Evolutionary conservation across 92 coral and sea anemone species (phyloP).

Genomic region (Hydrozoanthus gracilis): DNA sequence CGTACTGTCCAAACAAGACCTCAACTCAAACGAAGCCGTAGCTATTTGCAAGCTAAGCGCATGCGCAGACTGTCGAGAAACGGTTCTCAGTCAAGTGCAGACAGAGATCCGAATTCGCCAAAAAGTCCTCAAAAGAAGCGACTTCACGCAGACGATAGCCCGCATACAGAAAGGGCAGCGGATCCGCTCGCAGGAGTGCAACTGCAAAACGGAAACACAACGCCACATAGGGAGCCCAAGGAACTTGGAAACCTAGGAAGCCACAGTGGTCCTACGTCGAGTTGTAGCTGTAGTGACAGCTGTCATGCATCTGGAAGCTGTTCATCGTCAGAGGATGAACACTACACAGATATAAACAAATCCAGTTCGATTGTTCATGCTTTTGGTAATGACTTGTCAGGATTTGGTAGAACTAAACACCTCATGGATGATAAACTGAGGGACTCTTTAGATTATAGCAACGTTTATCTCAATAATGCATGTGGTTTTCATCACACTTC

Average conservation of each 20-base stretch:
- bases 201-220: background rate
- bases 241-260: conserved; percentile 15
- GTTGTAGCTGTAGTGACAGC: conserved; percentile 60
- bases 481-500: conserved; percentile 28
- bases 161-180: conserved; percentile 20
- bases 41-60: conserved; percentile 53
- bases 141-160: conserved; percentile 41
- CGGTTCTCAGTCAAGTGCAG: conserved; percentile 71
- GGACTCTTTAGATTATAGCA: background rate
- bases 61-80: conserved; percentile 55
- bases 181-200: conserved; percentile 29
- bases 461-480: conserved; percentile 6
- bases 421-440: conserved; percentile 2
- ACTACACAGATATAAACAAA: conserved; percentile 7
- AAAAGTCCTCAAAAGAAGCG: conserved; percentile 54
- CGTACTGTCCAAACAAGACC: conserved; percentile 40
- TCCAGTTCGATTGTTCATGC: conserved; percentile 34
- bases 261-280: conserved; percentile 57
- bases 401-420: conserved; percentile 12
- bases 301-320: conserved; percentile 72
- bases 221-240: background rate
- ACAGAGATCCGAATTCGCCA: conserved; percentile 59
- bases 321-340: conserved; percentile 61
- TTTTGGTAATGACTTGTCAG: background rate
- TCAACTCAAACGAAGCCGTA: conserved; percentile 59